Evolutionary conservation across 2,113 vertebrate genomes (phyloP).

Genomic region (Megaptera novaeangliae): DNA sequence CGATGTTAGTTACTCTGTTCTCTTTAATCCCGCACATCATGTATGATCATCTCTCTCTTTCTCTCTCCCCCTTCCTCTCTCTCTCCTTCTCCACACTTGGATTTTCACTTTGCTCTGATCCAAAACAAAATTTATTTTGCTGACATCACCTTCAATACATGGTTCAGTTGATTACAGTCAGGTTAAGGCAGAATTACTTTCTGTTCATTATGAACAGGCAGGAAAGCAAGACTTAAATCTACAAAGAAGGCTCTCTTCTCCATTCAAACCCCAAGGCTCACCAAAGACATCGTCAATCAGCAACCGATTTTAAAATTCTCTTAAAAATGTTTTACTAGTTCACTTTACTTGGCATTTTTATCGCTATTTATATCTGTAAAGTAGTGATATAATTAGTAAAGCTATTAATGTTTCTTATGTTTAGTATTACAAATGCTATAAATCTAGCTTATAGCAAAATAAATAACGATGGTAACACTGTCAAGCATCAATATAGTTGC

Average conservation of each 20-base stretch:
- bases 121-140: slow-evolving; percentile 32
- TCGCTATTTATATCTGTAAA: slow-evolving; percentile 79
- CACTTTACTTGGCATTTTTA: slow-evolving; percentile 81
- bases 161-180: not conserved
- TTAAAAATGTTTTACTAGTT: slow-evolving; percentile 81
- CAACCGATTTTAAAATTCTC: slow-evolving; percentile 80
- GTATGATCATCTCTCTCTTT: not conserved
- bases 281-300: slow-evolving; percentile 76
- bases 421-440: slow-evolving; percentile 78
- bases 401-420: slow-evolving; percentile 82
- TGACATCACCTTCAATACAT: not conserved
- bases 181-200: slow-evolving; percentile 48
- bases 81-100: not conserved
- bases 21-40: not conserved
- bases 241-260: slow-evolving; percentile 24
- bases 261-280: slow-evolving; percentile 62
- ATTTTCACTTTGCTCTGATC: slow-evolving; percentile 41
- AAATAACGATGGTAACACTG: slow-evolving; percentile 80
- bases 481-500: slow-evolving; percentile 75
- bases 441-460: slow-evolving; percentile 80
- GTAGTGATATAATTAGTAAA: slow-evolving; percentile 83
- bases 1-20: not conserved
- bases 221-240: slow-evolving; percentile 32
- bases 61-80: not conserved
- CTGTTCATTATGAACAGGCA: not conserved